These are phyloP conservation scores for Cremastobaeus sp. DNA, from an alignment of 2,888 invertebrate species.

Conservation along the genomic window DNA sequence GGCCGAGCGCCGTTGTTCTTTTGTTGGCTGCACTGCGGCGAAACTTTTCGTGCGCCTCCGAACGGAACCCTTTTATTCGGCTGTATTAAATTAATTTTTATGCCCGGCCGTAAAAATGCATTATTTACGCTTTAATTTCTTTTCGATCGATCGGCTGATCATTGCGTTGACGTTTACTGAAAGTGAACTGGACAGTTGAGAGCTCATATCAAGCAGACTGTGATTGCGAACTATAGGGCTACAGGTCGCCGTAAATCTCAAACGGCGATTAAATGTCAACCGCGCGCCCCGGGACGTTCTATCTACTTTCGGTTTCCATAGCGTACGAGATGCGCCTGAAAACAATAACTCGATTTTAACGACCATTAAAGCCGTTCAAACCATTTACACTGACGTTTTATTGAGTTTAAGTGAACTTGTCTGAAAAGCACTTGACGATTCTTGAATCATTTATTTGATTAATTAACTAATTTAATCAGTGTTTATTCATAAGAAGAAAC, in stretches of 20 bases:
- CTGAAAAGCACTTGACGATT: conserved; percentile 44
- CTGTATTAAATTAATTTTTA: not conserved
- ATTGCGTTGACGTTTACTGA: conserved; percentile 63
- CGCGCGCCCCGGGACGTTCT: conserved; percentile 64
- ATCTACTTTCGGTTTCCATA: conserved; percentile 65
- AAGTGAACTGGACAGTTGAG: conserved; percentile 66
- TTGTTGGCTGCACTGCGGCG: too few relatives aligned
- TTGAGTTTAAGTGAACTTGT: conserved; percentile 64
- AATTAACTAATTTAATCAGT: conserved; percentile 29
- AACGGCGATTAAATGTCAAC: conserved; percentile 76
- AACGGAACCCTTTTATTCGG: conserved; percentile 1
- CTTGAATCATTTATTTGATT: conserved; percentile 40
- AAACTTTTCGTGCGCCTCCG: conserved; percentile 22
- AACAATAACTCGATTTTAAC: conserved; percentile 75
- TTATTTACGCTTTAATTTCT: conserved; percentile 28
- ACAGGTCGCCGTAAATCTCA: conserved; percentile 74
- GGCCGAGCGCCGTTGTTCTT: not conserved
- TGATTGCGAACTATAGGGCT: conserved; percentile 66
- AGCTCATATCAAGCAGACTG: conserved; percentile 58
- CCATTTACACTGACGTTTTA: conserved; percentile 71
- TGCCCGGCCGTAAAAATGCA: not conserved
- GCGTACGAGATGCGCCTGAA: conserved; percentile 65
- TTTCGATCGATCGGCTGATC: conserved; percentile 36
- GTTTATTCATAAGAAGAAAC: too few relatives aligned
- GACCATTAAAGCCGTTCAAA: conserved; percentile 69